phyloP scores from a whole-genome alignment of 2,888 invertebrate genomes.

The Platerodrilus igneus region DNA sequence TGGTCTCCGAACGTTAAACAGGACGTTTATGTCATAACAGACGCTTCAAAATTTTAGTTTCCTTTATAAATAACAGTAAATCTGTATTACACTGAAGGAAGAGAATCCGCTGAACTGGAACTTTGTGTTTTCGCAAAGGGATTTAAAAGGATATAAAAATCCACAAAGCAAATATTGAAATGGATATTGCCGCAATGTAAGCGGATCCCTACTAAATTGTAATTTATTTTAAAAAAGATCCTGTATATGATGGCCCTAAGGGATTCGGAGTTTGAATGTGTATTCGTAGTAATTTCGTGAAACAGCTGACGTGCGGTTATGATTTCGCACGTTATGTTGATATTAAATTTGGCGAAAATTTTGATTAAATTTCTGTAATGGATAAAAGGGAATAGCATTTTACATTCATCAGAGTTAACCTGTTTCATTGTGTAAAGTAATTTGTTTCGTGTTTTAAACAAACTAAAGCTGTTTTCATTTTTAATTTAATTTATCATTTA shows the following conservation, averaged over 20 bases:
- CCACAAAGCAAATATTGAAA: constrained; percentile 34
- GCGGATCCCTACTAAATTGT: constrained; percentile 34
- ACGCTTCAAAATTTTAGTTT: constrained; percentile 5
- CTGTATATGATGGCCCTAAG: constrained; percentile 29
- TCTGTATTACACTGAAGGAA: constrained; percentile 24
- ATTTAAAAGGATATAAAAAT: constrained; percentile 25
- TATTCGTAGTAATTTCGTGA: constrained; percentile 35
- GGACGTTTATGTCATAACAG: constrained; percentile 22
- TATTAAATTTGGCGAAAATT: constrained; percentile 33
- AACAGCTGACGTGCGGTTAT: constrained; percentile 39
- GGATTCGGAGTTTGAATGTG: constrained; percentile 30
- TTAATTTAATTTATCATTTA: no score
- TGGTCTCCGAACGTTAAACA: constrained; percentile 16
- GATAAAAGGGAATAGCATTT: no score
- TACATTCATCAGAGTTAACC: no score
- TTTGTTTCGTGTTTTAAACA: no score
- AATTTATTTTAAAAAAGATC: constrained; percentile 39
- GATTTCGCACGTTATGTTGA: constrained; percentile 43
- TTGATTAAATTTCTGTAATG: constrained; percentile 21
- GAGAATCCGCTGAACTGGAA: constrained; percentile 27
- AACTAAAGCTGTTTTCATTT: no score
- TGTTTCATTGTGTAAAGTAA: no score
- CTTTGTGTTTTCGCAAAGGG: constrained; percentile 21
- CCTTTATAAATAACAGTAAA: no score
- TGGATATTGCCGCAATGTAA: constrained; percentile 33